Evolutionary conservation across 2,113 vertebrate species (phyloP).

Genomic region (Oreamnos americanus): DNA sequence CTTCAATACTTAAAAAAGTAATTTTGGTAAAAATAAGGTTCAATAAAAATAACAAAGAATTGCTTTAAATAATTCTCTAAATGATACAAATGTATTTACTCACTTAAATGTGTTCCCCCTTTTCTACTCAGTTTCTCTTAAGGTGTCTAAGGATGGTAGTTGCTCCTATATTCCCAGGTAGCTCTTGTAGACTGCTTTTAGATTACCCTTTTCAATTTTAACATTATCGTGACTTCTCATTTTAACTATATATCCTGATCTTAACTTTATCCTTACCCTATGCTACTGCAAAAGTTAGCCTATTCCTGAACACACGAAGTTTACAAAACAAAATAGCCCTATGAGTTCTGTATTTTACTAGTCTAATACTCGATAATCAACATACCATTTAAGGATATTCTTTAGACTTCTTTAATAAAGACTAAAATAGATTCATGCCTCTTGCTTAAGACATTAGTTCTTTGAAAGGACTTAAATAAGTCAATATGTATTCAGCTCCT

Average conservation of each 20-base stretch:
- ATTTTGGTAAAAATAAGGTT: not conserved
- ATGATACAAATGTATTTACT: not conserved
- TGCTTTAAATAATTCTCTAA: not conserved
- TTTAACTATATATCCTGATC: not conserved
- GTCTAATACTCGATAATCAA: not conserved
- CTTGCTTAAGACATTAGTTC: not conserved
- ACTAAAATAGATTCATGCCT: not conserved
- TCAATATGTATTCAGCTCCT: not conserved
- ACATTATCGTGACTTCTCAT: not conserved
- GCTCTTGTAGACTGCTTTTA: not conserved
- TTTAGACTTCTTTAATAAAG: not conserved
- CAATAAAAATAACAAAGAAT: not conserved
- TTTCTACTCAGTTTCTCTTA: not conserved
- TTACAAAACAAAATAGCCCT: not conserved
- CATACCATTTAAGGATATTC: not conserved
- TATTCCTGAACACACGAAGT: not conserved
- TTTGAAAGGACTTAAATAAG: not conserved
- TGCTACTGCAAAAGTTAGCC: not conserved
- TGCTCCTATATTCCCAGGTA: not conserved
- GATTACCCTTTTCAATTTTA: not conserved
- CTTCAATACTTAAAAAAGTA: not conserved
- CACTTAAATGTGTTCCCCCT: not conserved
- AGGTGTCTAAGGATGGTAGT: not conserved
- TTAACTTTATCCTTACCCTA: not conserved
- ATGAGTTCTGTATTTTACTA: not conserved